Evolutionary conservation across 1,140 invertebrate genomes (phyloP).

Genomic region (Aphelenchoides avenae): DNA sequence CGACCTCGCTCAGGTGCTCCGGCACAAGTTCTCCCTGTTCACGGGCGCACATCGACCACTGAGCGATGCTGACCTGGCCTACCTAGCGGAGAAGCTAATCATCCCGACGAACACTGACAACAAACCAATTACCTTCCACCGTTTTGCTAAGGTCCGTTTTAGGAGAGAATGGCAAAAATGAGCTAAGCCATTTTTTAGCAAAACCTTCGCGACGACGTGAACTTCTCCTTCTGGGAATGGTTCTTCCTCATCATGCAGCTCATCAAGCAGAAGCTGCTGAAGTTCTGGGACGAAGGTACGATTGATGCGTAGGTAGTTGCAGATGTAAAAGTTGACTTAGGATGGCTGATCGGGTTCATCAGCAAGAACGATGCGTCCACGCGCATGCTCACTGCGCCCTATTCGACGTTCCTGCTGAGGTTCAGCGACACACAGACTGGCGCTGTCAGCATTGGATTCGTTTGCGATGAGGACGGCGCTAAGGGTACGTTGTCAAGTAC

Average conservation of each 20-base stretch:
- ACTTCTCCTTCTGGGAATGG: conserved; percentile 59
- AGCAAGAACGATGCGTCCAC: conserved; percentile 54
- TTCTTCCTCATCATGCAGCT: conserved; percentile 59
- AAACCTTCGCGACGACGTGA: conserved; percentile 55
- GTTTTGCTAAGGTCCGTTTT: conserved; percentile 54
- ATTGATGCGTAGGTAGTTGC: conserved; percentile 8
- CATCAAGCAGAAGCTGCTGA: conserved; percentile 58
- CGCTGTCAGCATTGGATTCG: conserved; percentile 57
- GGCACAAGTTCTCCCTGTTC: conserved; percentile 54
- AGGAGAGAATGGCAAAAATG: neutral
- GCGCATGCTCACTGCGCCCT: conserved; percentile 40
- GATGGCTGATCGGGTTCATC: conserved; percentile 58
- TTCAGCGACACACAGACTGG: conserved; percentile 59
- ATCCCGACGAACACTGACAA: conserved; percentile 38
- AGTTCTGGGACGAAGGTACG: conserved; percentile 58
- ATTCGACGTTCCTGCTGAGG: conserved; percentile 49
- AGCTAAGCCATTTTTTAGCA: conserved; percentile 34
- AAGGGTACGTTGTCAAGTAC: conserved; percentile 33
- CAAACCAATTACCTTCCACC: conserved; percentile 57
- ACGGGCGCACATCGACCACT: conserved; percentile 52
- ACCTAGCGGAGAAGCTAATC: conserved; percentile 53
- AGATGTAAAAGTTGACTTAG: conserved; percentile 29
- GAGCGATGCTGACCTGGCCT: conserved; percentile 48
- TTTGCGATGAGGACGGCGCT: conserved; percentile 56
- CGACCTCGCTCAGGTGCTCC: conserved; percentile 47